Base-by-base conservation (phyloP, 37 sponge, comb jelly and placozoan genomes). In the Ephydatia muelleri region DNA sequence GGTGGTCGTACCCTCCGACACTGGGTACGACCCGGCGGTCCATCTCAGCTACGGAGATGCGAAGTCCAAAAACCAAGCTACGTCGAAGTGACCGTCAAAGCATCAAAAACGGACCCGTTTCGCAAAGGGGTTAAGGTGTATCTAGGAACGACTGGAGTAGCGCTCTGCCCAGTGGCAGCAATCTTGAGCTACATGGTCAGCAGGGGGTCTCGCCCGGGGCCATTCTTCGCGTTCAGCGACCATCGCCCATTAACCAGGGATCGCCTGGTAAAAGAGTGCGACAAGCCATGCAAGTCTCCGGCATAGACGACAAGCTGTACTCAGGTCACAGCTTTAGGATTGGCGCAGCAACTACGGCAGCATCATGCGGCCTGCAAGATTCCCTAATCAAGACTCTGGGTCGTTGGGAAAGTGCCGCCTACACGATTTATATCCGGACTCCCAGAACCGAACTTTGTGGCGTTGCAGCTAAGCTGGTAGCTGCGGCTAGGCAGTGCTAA, bases 301-400 rank as follows among this genome's bases (percentile, higher is more conserved):
- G 83, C 30, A 72, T 72, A 21, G 57, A 83, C 65, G 49, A 49
- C 8, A 43, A 12, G 13, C 23, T 21, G 0, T 83, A 73, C 65
- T 36, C 32, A 21, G 75, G 83, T 9, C 83, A 83, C 34, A 83
- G 83, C 29, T 75, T 84, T 38, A 26, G 84, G 30, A 49, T 84
- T 35, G 83, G 83, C 5, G 83, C 83, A n/a, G 83, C 83, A 22
- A 72, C 83, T 14, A 49, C 74, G 65, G 83, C 74, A 28, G 83
- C 57, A 1, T 31, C 49, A 23, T 23, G n/a, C 8, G 83, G 83
- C 23, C 21, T 83, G 28, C 36, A 49, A 40, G 83, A 83, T 33
- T 83, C 49, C 74, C 26, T 40, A 11, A 83, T 83, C 11, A 36
- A 83, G 35, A 72, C 74, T 0, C 4, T 72, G 34, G 83, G 83